These are phyloP conservation scores for Trachelipus rathkii DNA, from an alignment of 1,140 invertebrate species.

Conservation along the genomic window DNA sequence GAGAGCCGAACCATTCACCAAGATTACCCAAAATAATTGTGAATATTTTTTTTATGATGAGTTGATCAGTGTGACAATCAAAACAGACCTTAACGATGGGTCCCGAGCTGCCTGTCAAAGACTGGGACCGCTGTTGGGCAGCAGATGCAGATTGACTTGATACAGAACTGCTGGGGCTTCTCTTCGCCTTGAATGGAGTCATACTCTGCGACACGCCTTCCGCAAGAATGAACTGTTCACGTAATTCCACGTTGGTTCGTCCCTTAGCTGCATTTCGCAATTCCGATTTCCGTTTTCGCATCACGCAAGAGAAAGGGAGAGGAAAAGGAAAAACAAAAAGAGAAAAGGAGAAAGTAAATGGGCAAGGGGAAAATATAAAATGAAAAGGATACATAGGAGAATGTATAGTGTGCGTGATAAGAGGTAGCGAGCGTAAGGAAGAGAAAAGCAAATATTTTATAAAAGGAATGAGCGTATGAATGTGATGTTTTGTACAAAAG, in stretches of 20 bases:
- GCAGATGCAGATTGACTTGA: constrained; percentile 58
- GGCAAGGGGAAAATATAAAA: constrained; percentile 18
- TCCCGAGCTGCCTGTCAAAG: constrained; percentile 63
- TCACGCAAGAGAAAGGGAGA: constrained; percentile 4
- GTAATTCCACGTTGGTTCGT: constrained; percentile 96
- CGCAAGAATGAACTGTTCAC: constrained; percentile 97
- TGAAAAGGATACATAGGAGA: constrained; percentile 21
- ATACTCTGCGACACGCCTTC: constrained; percentile 95
- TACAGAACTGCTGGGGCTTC: constrained; percentile 63
- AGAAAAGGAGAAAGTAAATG: constrained; percentile 26
- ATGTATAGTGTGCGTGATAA: constrained; percentile 10
- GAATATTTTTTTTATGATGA: too few species aligned
- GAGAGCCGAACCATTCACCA: too few species aligned
- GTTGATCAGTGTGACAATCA: not conserved
- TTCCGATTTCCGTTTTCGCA: not conserved
- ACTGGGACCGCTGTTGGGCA: constrained; percentile 51
- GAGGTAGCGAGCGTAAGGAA: not conserved
- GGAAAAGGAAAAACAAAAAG: constrained; percentile 21
- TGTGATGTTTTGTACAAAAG: constrained; percentile 27
- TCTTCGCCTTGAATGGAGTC: constrained; percentile 82
- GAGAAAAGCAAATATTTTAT: not conserved
- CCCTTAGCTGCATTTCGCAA: constrained; percentile 76
- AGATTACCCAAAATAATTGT: too few species aligned
- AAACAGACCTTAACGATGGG: constrained; percentile 87
- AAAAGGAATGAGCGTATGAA: not conserved